Percentiles rank a stretch among this genome's conserved stretches.
Evolutionary conservation across 2,888 invertebrate species (phyloP).

Genomic region (Macrosiphum euphorbiae): DNA sequence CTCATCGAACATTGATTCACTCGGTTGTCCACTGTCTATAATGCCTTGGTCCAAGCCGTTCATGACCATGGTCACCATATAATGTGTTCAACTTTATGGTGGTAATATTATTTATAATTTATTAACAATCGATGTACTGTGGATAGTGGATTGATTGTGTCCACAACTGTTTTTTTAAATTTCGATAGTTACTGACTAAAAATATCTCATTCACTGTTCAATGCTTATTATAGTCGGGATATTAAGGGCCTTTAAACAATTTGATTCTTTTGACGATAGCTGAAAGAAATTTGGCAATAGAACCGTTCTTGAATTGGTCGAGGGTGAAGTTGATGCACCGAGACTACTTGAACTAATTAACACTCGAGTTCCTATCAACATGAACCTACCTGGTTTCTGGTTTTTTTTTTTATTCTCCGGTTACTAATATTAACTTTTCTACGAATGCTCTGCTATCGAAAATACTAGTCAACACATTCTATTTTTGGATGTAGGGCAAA

Average conservation of each 20-base stretch:
- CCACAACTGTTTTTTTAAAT: background rate
- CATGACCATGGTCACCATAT: background rate
- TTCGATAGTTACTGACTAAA: background rate
- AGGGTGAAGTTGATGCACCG: background rate
- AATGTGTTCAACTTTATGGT: too few relatives aligned
- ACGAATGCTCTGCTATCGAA: background rate
- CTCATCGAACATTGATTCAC: background rate
- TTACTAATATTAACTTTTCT: background rate
- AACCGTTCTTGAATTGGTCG: background rate
- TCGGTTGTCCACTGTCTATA: background rate
- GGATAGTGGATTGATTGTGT: accelerated
- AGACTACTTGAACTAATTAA: background rate
- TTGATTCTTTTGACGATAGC: background rate
- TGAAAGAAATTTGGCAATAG: background rate
- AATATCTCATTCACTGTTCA: background rate
- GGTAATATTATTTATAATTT: too few relatives aligned
- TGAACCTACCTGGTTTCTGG: background rate
- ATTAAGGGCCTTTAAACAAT: background rate
- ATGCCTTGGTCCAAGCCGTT: background rate
- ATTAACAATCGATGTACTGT: background rate
- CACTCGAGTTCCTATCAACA: background rate
- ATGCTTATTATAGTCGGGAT: background rate
- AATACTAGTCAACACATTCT: background rate
- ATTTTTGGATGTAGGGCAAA: background rate
- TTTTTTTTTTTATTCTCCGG: background rate